phyloP scores from a whole-genome alignment of 2,113 vertebrate species.

The Chrysochloris asiatica region DNA sequence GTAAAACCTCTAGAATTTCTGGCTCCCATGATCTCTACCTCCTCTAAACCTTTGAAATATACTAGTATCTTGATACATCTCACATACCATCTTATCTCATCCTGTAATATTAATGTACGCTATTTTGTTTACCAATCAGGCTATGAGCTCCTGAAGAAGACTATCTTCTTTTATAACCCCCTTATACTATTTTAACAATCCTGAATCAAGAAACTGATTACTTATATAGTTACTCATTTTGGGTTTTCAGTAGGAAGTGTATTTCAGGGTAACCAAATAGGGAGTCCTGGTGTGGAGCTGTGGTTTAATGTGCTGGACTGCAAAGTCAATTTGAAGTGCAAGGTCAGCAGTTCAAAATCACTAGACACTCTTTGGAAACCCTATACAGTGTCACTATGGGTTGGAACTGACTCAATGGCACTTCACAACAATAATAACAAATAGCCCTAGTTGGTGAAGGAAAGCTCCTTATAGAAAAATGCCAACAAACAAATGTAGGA shows the following conservation, averaged over 20 bases:
- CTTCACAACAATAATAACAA: too few species aligned
- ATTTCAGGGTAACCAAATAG: slow-evolving; percentile 57
- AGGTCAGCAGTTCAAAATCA: too few species aligned
- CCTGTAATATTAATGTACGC: slow-evolving; percentile 22
- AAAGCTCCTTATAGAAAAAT: slow-evolving; percentile 36
- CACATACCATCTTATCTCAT: slow-evolving; percentile 26
- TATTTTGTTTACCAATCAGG: background rate
- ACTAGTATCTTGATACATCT: slow-evolving; percentile 21
- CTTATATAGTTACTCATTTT: too few species aligned
- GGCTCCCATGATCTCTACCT: background rate
- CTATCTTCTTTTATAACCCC: slow-evolving; percentile 4
- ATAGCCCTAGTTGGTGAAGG: background rate
- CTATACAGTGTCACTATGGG: too few species aligned
- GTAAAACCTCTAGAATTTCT: background rate
- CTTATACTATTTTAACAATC: slow-evolving; percentile 23
- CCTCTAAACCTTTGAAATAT: slow-evolving; percentile 3
- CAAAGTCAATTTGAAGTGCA: too few species aligned
- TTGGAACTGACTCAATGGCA: too few species aligned
- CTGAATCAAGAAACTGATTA: slow-evolving; percentile 55
- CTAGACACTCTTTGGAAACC: too few species aligned
- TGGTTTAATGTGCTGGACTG: too few species aligned
- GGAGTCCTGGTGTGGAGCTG: too few species aligned
- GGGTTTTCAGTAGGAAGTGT: slow-evolving; percentile 36
- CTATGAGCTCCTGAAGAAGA: slow-evolving; percentile 25
- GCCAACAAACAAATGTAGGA: slow-evolving; percentile 30